These are phyloP conservation scores for Monodelphis domestica DNA, from an alignment of 2,797 vertebrate genomes.

Conservation along the genomic window DNA sequence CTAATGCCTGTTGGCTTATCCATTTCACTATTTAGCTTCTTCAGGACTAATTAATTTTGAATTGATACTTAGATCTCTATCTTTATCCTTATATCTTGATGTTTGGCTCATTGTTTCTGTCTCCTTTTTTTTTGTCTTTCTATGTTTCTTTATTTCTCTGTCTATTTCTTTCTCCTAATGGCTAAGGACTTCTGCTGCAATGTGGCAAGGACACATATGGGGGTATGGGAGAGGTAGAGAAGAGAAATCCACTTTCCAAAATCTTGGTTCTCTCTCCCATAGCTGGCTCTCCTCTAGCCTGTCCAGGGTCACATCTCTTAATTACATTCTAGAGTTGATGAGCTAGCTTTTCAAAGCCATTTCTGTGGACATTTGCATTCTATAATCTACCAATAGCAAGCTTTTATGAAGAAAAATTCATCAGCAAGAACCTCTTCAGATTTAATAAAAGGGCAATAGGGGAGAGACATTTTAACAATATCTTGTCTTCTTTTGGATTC, in stretches of 20 bases:
- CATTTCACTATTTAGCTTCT: no score
- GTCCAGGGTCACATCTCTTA: neutral
- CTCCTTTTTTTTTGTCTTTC: no score
- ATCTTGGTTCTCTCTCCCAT: neutral
- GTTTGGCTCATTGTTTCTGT: neutral
- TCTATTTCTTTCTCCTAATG: neutral
- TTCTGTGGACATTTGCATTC: neutral
- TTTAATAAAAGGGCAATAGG: neutral
- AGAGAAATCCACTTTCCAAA: neutral
- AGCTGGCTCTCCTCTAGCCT: neutral
- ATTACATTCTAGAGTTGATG: neutral
- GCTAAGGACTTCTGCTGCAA: neutral
- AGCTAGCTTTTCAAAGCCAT: neutral
- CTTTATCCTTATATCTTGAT: neutral
- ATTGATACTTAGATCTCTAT: neutral
- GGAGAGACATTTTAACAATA: neutral
- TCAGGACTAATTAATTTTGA: no score
- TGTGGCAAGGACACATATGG: neutral
- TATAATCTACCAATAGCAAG: neutral
- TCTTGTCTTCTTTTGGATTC: neutral
- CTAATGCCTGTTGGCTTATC: no score
- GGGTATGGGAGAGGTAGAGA: neutral
- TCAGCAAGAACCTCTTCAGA: neutral
- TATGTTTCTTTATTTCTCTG: neutral
- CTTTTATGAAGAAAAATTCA: neutral